Conservation (phyloP, 1,140 invertebrate genomes). For the Aporrectodea caliginosa region DNA sequence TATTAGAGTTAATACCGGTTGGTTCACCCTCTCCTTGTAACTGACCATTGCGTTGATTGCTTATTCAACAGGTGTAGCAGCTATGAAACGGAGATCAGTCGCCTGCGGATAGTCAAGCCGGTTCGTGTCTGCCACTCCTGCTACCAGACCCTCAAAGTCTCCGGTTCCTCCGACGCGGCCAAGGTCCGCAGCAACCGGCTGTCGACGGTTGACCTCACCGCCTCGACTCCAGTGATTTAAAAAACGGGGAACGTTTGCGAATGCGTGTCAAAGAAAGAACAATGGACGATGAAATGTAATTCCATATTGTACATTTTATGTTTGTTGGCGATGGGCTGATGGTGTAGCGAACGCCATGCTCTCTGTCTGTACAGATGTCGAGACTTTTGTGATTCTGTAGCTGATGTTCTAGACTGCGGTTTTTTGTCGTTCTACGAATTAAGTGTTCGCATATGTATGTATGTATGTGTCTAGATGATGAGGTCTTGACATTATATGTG, state of each 20-base stretch:
- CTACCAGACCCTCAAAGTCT: conserved; percentile 57
- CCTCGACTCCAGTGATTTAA: background rate
- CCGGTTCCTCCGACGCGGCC: conserved; percentile 35
- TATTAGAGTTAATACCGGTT: too few species aligned
- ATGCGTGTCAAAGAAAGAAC: background rate
- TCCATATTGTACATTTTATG: conserved; percentile 1
- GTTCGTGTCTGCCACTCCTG: conserved; percentile 87
- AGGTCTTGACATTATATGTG: too few species aligned
- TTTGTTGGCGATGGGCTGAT: conserved; percentile 11
- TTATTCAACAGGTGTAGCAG: conserved; percentile 70
- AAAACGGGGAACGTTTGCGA: too few species aligned
- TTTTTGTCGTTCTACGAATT: too few species aligned
- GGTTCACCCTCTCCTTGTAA: too few species aligned
- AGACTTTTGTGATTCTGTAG: background rate
- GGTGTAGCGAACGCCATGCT: too few species aligned
- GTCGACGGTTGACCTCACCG: background rate
- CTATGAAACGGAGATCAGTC: conserved; percentile 89
- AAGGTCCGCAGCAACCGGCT: background rate
- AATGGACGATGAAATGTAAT: background rate
- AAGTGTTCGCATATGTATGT: too few species aligned
- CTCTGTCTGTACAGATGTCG: background rate
- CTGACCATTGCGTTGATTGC: too few species aligned
- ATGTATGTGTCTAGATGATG: too few species aligned
- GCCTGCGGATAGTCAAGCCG: conserved; percentile 81
- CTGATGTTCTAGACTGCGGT: background rate